Evolutionary conservation across 2,113 vertebrate genomes (phyloP).

Genomic region (Aviceda subcristata): DNA sequence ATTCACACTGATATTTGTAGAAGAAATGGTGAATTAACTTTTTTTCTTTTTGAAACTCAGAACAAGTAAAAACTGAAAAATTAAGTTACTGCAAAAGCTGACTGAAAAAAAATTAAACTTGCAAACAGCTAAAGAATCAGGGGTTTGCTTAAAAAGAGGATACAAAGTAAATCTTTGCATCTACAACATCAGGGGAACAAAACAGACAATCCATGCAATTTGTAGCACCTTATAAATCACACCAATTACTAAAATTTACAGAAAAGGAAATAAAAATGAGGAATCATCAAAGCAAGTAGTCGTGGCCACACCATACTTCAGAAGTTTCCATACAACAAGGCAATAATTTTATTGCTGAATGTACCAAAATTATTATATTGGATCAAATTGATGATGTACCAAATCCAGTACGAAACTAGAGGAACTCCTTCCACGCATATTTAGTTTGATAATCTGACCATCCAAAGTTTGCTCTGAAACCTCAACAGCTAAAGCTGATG

Average conservation of each 20-base stretch:
- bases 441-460: not conserved
- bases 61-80: not conserved
- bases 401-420: not conserved
- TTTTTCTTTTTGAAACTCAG: not conserved
- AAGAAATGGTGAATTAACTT: not conserved
- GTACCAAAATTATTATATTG: not conserved
- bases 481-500: not conserved
- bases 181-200: not conserved
- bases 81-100: not conserved
- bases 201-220: not conserved
- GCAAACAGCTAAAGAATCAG: not conserved
- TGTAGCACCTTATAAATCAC: not conserved
- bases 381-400: not conserved
- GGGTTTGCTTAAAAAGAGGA: not conserved
- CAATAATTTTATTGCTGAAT: not conserved
- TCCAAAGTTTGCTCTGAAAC: not conserved
- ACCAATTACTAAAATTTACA: not conserved
- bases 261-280: not conserved
- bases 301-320: rapidly evolving
- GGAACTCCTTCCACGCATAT: not conserved
- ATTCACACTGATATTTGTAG: not conserved
- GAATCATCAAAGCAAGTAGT: not conserved
- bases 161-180: not conserved
- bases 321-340: not conserved
- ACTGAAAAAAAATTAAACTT: not conserved